phyloP scores from a whole-genome alignment of 2,113 vertebrate species.

The Periophthalmus modestus region DNA sequence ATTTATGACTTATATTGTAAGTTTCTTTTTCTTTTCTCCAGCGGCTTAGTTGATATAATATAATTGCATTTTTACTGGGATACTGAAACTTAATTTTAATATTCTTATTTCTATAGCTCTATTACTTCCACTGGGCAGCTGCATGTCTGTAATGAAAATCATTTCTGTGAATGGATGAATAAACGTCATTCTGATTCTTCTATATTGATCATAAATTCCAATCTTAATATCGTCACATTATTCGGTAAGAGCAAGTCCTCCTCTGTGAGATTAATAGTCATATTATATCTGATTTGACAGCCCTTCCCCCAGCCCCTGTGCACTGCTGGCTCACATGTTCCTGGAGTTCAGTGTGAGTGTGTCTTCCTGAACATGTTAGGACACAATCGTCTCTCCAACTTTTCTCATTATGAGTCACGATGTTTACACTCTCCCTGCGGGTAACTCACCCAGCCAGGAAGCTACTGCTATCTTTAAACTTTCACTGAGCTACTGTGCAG shows the following conservation, averaged over 20 bases:
- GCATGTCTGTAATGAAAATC: too few relatives aligned
- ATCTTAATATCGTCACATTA: background rate
- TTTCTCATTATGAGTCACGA: background rate
- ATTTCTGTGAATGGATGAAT: too few relatives aligned
- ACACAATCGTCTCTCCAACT: background rate
- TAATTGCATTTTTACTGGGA: too few relatives aligned
- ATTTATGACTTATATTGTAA: too few relatives aligned
- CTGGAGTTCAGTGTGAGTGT: background rate
- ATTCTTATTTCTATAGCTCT: too few relatives aligned
- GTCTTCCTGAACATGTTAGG: conserved; percentile 12
- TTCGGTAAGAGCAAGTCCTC: background rate
- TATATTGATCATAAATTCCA: too few relatives aligned
- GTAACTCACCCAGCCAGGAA: background rate
- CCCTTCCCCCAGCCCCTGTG: background rate
- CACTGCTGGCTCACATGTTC: background rate
- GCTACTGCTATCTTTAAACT: background rate
- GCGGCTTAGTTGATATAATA: too few relatives aligned
- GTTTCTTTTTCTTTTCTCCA: too few relatives aligned
- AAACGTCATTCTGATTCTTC: too few relatives aligned
- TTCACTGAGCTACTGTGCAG: background rate
- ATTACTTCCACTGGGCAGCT: too few relatives aligned
- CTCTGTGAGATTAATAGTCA: background rate
- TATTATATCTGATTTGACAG: background rate
- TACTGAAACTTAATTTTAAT: too few relatives aligned
- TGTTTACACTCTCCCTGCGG: background rate